Evolutionary conservation across 2,888 invertebrate genomes (phyloP), one percentile per base, ranked within the genome.

Genomic region (Dione vanillae): DNA sequence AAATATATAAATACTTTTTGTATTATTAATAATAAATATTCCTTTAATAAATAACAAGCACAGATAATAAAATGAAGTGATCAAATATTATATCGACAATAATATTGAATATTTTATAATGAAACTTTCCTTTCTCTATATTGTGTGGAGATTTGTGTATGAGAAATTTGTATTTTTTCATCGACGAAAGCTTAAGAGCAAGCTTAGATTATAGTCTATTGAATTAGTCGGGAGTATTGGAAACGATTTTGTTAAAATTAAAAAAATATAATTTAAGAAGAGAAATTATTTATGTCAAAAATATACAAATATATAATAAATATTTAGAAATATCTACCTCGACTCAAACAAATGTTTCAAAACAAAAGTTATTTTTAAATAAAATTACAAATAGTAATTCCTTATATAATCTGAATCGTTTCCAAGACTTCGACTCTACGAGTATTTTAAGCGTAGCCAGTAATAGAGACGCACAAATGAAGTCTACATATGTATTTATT

Each of bases 161-260:
- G 59, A 72, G 58, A 72, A 69, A 72, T 84, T 83, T 85, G 84
- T 86, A 86, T 86, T 86, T 86, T 85, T 85, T 79, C 84, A 83
- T 83, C 75, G 80, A 78, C 75, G 85, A 71, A 83, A 82, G 80
- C 80, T 80, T 82, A 82, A 76, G 76, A 79, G 74, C 71, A 51
- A 73, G 49, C 77, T 77, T 85, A 84, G 84, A 76, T 80, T 85
- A 86, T 80, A 74, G 69, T 76, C 75, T 79, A 77, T 75, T 74
- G 47, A 20, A 10, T 40, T 40, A n/a, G n/a, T n/a, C n/a, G n/a
- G 16, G 45, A 67, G 40, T 56, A 67, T 43, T 70, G n/a, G 16
- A 58, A 62, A 51, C 47, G 43, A 27, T 41, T 43, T 41, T n/a
- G 27, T 61, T 12, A 45, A 52, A 59, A 35, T 35, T 47, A 35